These are phyloP conservation scores for Brachionus rotundiformis DNA, from an alignment of 1,140 invertebrate species.

Conservation along the genomic window DNA sequence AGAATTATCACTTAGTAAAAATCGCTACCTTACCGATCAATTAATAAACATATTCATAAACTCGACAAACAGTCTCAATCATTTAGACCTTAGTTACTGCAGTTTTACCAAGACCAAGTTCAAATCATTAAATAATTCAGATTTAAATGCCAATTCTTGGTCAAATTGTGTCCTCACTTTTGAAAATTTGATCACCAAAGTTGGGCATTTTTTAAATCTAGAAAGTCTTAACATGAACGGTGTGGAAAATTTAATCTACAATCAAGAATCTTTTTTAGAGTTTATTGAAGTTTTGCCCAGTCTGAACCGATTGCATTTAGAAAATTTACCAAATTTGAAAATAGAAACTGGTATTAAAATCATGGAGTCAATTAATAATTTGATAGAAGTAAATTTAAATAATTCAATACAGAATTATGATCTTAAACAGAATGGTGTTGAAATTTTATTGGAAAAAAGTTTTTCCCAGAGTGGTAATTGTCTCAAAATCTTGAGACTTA, in stretches of 20 bases:
- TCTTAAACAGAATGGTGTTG: not conserved
- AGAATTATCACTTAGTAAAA: not conserved
- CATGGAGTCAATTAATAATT: not conserved
- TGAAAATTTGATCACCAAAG: conserved; percentile 36
- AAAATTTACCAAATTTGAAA: conserved; percentile 33
- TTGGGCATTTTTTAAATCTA: not conserved
- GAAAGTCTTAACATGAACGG: not conserved
- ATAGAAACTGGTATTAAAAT: not conserved
- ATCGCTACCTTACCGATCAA: conserved; percentile 33
- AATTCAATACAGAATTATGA: conserved; percentile 35
- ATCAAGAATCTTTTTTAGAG: conserved; percentile 27
- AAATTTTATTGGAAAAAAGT: conserved; percentile 34
- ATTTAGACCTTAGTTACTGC: conserved; percentile 37
- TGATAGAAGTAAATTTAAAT: conserved; percentile 5
- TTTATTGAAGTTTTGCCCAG: conserved; percentile 27
- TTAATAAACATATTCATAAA: conserved; percentile 27
- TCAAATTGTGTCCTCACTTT: conserved; percentile 9
- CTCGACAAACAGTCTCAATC: not conserved
- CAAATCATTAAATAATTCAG: conserved; percentile 12
- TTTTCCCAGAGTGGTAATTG: not conserved
- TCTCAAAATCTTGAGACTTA: not conserved
- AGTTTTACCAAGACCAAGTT: conserved; percentile 48
- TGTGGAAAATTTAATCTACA: conserved; percentile 12
- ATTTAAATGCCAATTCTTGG: not conserved
- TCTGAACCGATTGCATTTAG: not conserved